A percentile compares a stretch with the other conserved stretches of the same genome.
These are phyloP conservation scores for Hassar affinis DNA, from an alignment of 2,113 vertebrate species.

Conservation along the genomic window DNA sequence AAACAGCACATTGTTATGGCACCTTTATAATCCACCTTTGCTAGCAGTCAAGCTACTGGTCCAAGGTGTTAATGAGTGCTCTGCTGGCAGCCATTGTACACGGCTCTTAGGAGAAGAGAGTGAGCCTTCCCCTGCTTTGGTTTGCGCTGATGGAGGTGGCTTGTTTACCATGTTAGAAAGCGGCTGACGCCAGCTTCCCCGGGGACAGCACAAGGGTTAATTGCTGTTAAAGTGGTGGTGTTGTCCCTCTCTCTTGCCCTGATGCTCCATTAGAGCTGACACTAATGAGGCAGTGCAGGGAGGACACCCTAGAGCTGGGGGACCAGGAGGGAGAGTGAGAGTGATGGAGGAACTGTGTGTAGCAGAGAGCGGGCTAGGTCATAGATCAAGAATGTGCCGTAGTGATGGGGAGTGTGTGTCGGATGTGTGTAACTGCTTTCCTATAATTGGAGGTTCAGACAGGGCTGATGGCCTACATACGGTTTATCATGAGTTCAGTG, in stretches of 20 bases:
- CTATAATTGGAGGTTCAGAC: conserved; percentile 49
- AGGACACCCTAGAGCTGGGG: conserved; percentile 73
- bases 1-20: conserved; percentile 32
- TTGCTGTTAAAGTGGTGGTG: conserved; percentile 86
- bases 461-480: conserved; percentile 44
- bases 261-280: conserved; percentile 85
- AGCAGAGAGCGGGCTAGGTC: conserved; percentile 34
- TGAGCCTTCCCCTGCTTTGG: conserved; percentile 25
- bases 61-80: conserved; percentile 28
- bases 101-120: conserved; percentile 27
- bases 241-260: conserved; percentile 80
- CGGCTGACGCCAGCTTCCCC: conserved; percentile 81
- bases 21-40: conserved; percentile 32
- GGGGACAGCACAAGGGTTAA: conserved; percentile 84
- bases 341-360: conserved; percentile 40
- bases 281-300: conserved; percentile 82
- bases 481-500: conserved; percentile 41
- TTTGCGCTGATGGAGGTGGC: conserved; percentile 78
- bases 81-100: conserved; percentile 22
- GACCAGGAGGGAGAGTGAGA: conserved; percentile 61
- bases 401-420: conserved; percentile 33
- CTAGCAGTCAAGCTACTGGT: conserved; percentile 29
- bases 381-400: conserved; percentile 50
- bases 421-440: conserved; percentile 26
- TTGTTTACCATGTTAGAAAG: conserved; percentile 88